Base-by-base conservation (phyloP, 1,140 invertebrate species). In the Planococcus citri region DNA sequence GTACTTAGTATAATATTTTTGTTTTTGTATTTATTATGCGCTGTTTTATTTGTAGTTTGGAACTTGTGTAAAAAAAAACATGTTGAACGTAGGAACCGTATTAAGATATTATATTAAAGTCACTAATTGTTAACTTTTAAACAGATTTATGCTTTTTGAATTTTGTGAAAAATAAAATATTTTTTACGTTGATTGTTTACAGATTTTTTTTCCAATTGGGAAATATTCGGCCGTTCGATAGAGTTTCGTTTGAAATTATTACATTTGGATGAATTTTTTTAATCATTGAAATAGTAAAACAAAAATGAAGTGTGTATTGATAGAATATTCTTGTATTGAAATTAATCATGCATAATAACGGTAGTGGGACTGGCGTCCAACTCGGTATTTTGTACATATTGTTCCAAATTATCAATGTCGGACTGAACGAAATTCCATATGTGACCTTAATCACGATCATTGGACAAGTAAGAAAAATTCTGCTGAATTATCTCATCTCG, bases 381-480 rank as follows among this genome's bases (percentile, higher is more conserved):
- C 38, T 77, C 4, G 79, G 78, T 6, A 73, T 80, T 20, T 38
- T 79, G 25, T 57, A 80, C 25, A 72, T 80, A 22, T 58, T 76
- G 10, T 74, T 71, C 20, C 76, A 79, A 70, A 57, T 80, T n/a
- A 73, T 81, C 1, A 82, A 81, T 70, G 78, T 82, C 73, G 85
- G 86, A 1, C 75, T 85, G 71, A 79, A 83, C 25, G 81, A 78
- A 73, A 85, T 88, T 73, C 86, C 86, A 68, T 84, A 85, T 37
- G 82, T 84, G 1, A 88, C 87, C 27, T 76, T 88, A 21, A 68
- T 76, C 9, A 76, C 81, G 9, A 80, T 87, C 37, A 74, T 79
- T 41, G 76, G 72, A 64, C 81, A 83, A 78, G 82, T 83, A 76
- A 75, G 68, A 70, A 68, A 51, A 9, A 51, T 3, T 51, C 12